These are phyloP conservation scores for Scaptomyza tumidula DNA, from an alignment of 2,888 invertebrate species.

Conservation along the genomic window DNA sequence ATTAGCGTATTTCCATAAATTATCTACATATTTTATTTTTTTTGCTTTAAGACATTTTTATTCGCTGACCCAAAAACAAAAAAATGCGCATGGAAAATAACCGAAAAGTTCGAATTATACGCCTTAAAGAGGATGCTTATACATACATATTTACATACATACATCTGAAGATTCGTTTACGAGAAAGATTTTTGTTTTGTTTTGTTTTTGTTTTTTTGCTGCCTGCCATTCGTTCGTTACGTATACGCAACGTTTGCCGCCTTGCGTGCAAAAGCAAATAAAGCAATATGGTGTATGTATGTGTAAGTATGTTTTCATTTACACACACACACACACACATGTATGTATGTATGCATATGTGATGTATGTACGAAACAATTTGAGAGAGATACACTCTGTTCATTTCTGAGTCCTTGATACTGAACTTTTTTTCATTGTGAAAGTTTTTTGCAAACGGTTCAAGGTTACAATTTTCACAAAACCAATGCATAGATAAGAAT, in stretches of 20 bases:
- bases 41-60: slow-evolving; percentile 29
- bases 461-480: slow-evolving; percentile 60
- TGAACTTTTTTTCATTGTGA: slow-evolving; percentile 80
- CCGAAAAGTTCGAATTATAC: slow-evolving; percentile 41
- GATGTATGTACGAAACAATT: slow-evolving; percentile 12
- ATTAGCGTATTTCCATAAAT: slow-evolving; percentile 28
- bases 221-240: slow-evolving; percentile 53
- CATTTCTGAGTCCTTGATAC: slow-evolving; percentile 75
- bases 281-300: slow-evolving; percentile 37
- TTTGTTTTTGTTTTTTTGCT: slow-evolving; percentile 37
- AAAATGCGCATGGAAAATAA: slow-evolving; percentile 58
- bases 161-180: not conserved
- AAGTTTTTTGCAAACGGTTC: slow-evolving; percentile 77
- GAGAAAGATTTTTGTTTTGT: slow-evolving; percentile 39
- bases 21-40: slow-evolving; percentile 8
- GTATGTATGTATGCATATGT: not conserved
- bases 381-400: slow-evolving; percentile 52
- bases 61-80: slow-evolving; percentile 60
- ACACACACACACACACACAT: no score
- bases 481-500: not conserved
- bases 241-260: slow-evolving; percentile 68
- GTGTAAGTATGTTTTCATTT: not conserved
- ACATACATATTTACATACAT: not conserved
- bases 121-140: no score
- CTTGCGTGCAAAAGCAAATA: slow-evolving; percentile 52